Base-by-base conservation (phyloP, 2,888 invertebrate species). In the Acronicta alni region DNA sequence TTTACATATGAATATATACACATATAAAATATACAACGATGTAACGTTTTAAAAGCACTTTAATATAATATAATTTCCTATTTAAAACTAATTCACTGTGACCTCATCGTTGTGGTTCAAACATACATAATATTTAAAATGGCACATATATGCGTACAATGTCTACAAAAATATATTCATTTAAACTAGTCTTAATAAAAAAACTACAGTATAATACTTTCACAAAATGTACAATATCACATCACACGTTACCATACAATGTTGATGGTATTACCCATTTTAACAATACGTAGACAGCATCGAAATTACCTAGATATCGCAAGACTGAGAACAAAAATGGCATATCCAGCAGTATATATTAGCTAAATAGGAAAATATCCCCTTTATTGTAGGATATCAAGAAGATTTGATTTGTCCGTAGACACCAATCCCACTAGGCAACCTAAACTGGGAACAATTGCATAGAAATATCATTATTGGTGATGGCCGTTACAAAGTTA, bases 191-290 rank as follows among this genome's bases (percentile, higher is more conserved):
- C 57, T 44, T 67, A 55, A 16, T 55, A 56, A 35, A 57, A 35
- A 46, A 55, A 42, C 66, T 65, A 52, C 59, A 59, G 43, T 68
- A 63, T 83, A 83, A 83, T 83, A 83, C 82, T 83, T 83, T 75
- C 57, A 73, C 63, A 80, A 81, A 76, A 81, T 81, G 80, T 79
- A 77, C 70, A 75, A 49, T 62, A 55, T 61, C 45, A 53, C 70
- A 70, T 38, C 37, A 59, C 39, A 35, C 47, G 10, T 35, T 15
- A 48, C 20, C 23, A 30, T 70, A 48, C 20, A 30, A 30, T 70
- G 39, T 47, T 35, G 53, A 46, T 54, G 41, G 45, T 69, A 71
- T 48, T 30, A 47, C 56, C 39, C 9, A 43, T 61, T 57, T 42
- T 12, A n/a, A 52, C 16, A 23, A 6, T 30, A 16, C 5, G 44